Evolutionary conservation across 2,797 vertebrate genomes (phyloP), one percentile per base, ranked within the genome.

Genomic region (Hafferia zeledoni): DNA sequence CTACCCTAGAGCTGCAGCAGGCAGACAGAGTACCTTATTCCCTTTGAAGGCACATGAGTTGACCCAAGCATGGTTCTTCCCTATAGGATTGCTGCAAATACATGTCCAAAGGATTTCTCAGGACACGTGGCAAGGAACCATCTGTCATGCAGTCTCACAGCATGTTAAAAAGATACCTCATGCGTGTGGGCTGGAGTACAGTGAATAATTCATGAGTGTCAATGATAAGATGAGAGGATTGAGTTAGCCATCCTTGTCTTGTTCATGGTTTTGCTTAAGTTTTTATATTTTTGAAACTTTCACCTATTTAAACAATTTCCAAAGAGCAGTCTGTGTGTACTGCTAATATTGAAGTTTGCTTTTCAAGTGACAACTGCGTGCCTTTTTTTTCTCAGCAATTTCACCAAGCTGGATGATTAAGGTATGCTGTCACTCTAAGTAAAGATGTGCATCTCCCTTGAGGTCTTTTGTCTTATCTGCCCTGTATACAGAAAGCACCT

Each of bases 361-460:
- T 60, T 92, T 87, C 35, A 64, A 49, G 46, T 46, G 43, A 69
- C 46, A 60, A 30, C 39, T 2, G 2, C 0, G 0, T 44, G 39
- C 39, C 12, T 1, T 7, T 23, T 20, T 77, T 79, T 57, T 6
- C 68, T 77, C 46, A 56, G 50, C 0, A 0, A 56, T 68, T 91
- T 65, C 69, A 37, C 71, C 50, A 49, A 22, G 46, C n/a, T 30
- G 39, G 43, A 55, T 91, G 82, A 92, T 94, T 89, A 92, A 92
- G 61, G 86, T 83, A 61, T 2, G 3, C 76, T 83, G 57, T 89
- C 8, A 0, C n/a, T 89, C 47, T 55, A 50, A 79, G 89, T 84
- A 94, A 83, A 87, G 89, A 75, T 59, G 69, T 83, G 64, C 84
- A 57, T 89, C 61, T 95, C 94, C 84, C 93, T 77, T 18, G 90